Evolutionary conservation across 1,140 invertebrate species (phyloP).

Genomic region (Trichonephila clavipes): DNA sequence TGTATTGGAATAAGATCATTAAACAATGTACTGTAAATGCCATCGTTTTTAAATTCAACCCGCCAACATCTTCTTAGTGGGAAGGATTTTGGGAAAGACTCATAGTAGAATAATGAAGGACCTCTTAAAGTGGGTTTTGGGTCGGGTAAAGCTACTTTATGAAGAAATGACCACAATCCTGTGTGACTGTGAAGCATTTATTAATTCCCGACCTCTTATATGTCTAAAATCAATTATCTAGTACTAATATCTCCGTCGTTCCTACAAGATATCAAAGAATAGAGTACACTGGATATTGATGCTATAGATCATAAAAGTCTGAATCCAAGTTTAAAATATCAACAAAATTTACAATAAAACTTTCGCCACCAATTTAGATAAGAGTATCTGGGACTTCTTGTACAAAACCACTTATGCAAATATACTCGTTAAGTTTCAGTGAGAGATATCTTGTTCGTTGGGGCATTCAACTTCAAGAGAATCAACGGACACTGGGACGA

Average conservation of each 20-base stretch:
- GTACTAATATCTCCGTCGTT: background rate
- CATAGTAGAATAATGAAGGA: conserved; percentile 2
- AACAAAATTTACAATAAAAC: background rate
- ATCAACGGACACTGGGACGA: background rate
- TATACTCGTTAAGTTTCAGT: background rate
- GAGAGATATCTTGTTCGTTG: background rate
- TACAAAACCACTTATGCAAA: background rate
- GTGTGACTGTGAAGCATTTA: conserved; percentile 27
- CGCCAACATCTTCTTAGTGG: background rate
- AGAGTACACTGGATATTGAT: conserved; percentile 2
- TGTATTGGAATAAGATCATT: too few relatives aligned
- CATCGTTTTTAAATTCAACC: background rate
- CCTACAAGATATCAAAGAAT: conserved; percentile 38
- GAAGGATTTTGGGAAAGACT: background rate
- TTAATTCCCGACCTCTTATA: conserved; percentile 13
- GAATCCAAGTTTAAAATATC: background rate
- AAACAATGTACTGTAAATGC: background rate
- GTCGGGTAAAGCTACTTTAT: background rate
- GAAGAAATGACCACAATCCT: conserved; percentile 40
- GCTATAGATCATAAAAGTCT: background rate
- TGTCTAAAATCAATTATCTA: background rate
- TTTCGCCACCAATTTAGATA: conserved; percentile 17
- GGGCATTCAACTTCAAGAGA: background rate
- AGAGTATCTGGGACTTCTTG: conserved; percentile 26
- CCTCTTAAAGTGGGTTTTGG: conserved; percentile 23